Evolutionary conservation across 2,113 vertebrate species (phyloP), one percentile per base, ranked within the genome.

Genomic region (Equus przewalskii): DNA sequence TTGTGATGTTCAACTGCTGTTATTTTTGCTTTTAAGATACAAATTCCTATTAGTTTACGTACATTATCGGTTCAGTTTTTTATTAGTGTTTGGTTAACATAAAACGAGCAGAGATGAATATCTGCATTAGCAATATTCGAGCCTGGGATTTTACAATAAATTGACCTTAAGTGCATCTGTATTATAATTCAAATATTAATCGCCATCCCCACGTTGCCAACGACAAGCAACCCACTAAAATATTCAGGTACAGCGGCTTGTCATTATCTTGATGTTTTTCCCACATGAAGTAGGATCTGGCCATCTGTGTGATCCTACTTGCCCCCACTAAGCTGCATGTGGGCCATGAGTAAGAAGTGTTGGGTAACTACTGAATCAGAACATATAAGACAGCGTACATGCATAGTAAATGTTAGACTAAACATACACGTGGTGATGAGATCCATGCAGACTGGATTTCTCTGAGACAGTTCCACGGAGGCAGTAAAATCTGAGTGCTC

Each of bases 321-420:
- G 0, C 22, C 14, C 69, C 58, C 13, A 1, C 36, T 22, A 0
- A 79, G 13, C 51, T 49, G 44, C 54, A 15, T 0, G 0, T 36
- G 60, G 46, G 18, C 26, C 9, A 0, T 7, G 36, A n/a, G 12
- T 41, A 4, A 72, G 51, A 84, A 14, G 1, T 69, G 12, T 70
- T 41, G 70, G 75, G 6, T 81, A 46, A 49, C 51, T 60, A 2
- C 41, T 19, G 16, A 28, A 49, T 44, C n/a, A 18, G 11, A 81
- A 79, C 80, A 51, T 7, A 7, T 6, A 81, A 90, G 18, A 75
- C 12, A 12, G 21, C 30, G 21, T 3, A 22, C 5, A 30, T 1
- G 26, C 13, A 21, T 54, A 3, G 3, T 46, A 41, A 49, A 58
- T 33, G 60, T 65, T 60, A 21, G 21, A 69, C 28, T 73, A 41